Percentiles rank a stretch among this genome's conserved stretches.
Conservation (phyloP, 2,888 invertebrate species). For the Drosophila greeni region DNA sequence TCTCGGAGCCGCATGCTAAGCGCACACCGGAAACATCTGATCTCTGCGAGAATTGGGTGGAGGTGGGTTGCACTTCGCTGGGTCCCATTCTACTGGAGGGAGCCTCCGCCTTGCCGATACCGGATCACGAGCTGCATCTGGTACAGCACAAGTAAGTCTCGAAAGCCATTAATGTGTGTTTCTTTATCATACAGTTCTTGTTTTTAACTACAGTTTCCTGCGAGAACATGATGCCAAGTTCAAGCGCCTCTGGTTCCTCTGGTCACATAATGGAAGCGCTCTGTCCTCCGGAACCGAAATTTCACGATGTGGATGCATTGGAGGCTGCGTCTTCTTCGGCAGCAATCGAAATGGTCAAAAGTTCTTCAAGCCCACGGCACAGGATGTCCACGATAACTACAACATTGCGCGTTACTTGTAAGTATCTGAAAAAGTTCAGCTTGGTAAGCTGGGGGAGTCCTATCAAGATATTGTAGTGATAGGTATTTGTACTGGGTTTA, state of each 20-base stretch:
- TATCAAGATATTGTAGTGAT: not conserved
- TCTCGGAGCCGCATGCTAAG: slow-evolving; percentile 71
- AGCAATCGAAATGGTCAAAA: slow-evolving; percentile 91
- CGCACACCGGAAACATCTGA: slow-evolving; percentile 74
- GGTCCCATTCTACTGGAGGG: slow-evolving; percentile 95
- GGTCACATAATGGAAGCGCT: slow-evolving; percentile 82
- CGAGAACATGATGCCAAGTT: slow-evolving; percentile 90
- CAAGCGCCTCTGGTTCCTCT: slow-evolving; percentile 95
- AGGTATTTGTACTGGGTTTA: not conserved
- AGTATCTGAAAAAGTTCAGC: slow-evolving; percentile 38
- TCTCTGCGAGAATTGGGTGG: slow-evolving; percentile 89
- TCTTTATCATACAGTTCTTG: not conserved
- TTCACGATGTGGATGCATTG: slow-evolving; percentile 94
- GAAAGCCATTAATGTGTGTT: fast-evolving
- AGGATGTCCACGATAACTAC: slow-evolving; percentile 89
- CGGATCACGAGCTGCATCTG: slow-evolving; percentile 87
- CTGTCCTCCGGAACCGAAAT: slow-evolving; percentile 81
- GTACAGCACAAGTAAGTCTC: slow-evolving; percentile 86
- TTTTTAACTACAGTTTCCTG: slow-evolving; percentile 80
- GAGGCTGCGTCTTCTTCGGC: slow-evolving; percentile 97
- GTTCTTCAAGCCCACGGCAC: slow-evolving; percentile 91
- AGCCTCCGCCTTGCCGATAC: slow-evolving; percentile 88
- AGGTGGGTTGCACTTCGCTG: slow-evolving; percentile 92
- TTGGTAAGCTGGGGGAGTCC: not conserved
- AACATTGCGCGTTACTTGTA: slow-evolving; percentile 85